Percentiles rank a stretch among this genome's conserved stretches.
Evolutionary conservation across 2,888 invertebrate genomes (phyloP).

Genomic region (Acronicta aceris): DNA sequence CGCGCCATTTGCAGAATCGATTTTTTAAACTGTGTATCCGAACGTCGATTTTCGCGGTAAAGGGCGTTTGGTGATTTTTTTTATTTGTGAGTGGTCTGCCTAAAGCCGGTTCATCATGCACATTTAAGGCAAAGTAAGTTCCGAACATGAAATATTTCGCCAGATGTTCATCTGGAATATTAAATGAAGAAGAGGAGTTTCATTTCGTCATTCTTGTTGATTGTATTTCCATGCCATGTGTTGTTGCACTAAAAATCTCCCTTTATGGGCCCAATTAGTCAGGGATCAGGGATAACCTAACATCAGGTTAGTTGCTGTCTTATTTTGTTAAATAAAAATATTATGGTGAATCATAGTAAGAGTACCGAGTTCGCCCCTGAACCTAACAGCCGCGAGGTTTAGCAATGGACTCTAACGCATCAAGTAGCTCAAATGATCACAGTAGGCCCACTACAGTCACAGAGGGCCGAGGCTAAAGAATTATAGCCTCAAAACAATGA

Average conservation of each 20-base stretch:
- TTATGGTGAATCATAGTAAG: too few relatives aligned
- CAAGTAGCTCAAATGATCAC: too few relatives aligned
- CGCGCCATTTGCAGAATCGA: slow-evolving; percentile 37
- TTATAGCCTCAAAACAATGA: too few relatives aligned
- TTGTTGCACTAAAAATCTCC: slow-evolving; percentile 18
- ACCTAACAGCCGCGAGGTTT: too few relatives aligned
- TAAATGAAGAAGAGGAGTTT: slow-evolving; percentile 32
- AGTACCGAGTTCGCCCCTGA: too few relatives aligned
- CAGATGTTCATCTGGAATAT: slow-evolving; percentile 55
- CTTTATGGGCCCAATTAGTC: too few relatives aligned
- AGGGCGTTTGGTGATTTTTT: slow-evolving; percentile 20
- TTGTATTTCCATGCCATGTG: slow-evolving; percentile 21
- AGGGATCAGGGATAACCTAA: too few relatives aligned
- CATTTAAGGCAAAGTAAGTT: slow-evolving; percentile 47
- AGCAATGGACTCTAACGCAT: too few relatives aligned
- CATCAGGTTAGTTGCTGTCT: too few relatives aligned
- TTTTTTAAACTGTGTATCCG: slow-evolving; percentile 26
- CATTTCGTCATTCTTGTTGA: slow-evolving; percentile 26
- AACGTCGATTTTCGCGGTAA: slow-evolving; percentile 31
- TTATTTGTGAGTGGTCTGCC: slow-evolving; percentile 28
- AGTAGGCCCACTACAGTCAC: too few relatives aligned
- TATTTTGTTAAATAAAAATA: too few relatives aligned
- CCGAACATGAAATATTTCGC: slow-evolving; percentile 44
- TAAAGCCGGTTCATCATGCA: slow-evolving; percentile 31
- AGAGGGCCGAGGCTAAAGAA: too few relatives aligned